Base-by-base conservation (phyloP, 2,113 vertebrate genomes). In the Arizona elegans region DNA sequence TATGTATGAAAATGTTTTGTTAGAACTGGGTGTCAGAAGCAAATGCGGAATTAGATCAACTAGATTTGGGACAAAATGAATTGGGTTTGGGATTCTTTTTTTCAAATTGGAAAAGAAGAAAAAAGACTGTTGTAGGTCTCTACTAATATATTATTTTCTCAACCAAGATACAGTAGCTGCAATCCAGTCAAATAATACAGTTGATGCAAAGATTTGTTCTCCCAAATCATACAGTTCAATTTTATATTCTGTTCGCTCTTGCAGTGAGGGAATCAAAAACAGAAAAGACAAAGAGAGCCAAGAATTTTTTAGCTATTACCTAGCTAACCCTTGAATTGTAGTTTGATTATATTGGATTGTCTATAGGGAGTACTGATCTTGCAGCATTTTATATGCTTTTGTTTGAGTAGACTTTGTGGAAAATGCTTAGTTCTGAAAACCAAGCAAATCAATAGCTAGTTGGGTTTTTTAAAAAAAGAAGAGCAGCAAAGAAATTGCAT, bases 181-280 rank as follows among this genome's bases (percentile, higher is more conserved):
- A 70, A 55, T 43, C 33, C 23, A 92, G 90, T 87, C 23, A 0
- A 81, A 50, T 92, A 91, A 87, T 81, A 81, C 33, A 92, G 88
- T 87, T 21, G 86, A 65, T 65, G 75, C 65, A 56, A 21, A n/a
- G 23, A n/a, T 52, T 88, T 81, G 65, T 65, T 89, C 87, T 92
- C 86, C 88, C 86, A 91, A 94, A 93, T 75, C 52, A 86, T 81
- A 17, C 3, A 87, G 91, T 75, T 19, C 85, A 24, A 90, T 29
- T 91, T 5, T 53, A 29, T 70, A 43, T 56, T 87, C 65, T 65
- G 50, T 81, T 91, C 26, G 91, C 70, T 53, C 93, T 65, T 91
- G 62, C 92, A 93, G 9, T 5, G 13, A 93, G 93, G 91, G 53
- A 92, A 15, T 92, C 86, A 94, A 55, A 93, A 93, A 65, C 50